These are phyloP conservation scores for Heliconius hermathena DNA, from an alignment of 1,140 invertebrate species.

Conservation along the genomic window DNA sequence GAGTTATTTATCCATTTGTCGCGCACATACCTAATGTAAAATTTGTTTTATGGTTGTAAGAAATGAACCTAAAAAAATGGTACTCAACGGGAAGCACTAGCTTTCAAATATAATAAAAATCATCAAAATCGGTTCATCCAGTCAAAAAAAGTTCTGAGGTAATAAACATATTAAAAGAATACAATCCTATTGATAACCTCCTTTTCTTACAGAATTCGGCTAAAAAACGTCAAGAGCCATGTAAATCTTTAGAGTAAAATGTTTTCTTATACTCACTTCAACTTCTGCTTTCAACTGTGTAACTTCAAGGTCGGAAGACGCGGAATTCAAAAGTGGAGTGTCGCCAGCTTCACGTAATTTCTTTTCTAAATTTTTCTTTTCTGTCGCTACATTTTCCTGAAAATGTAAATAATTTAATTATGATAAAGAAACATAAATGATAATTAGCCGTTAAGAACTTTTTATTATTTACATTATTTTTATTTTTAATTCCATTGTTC, in stretches of 20 bases:
- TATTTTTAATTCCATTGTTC: not conserved
- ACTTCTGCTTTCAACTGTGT: constrained; percentile 92
- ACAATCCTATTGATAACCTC: too few species aligned
- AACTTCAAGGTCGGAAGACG: constrained; percentile 91
- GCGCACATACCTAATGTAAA: too few species aligned
- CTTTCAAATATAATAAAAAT: too few species aligned
- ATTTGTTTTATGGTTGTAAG: too few species aligned
- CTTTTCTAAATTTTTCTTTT: constrained; percentile 91
- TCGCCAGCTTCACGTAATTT: constrained; percentile 87
- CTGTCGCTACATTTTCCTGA: constrained; percentile 89
- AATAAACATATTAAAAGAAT: too few species aligned
- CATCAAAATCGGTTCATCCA: too few species aligned
- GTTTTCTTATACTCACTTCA: constrained; percentile 82
- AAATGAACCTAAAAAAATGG: too few species aligned
- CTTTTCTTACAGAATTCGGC: too few species aligned
- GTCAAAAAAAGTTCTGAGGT: too few species aligned
- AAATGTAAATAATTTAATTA: constrained; percentile 19
- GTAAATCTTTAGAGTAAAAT: not conserved
- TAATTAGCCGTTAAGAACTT: not conserved
- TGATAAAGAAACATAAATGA: not conserved
- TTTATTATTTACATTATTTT: not conserved
- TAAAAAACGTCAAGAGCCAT: too few species aligned
- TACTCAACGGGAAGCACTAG: too few species aligned
- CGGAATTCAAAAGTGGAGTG: constrained; percentile 84
- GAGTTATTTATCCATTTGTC: too few species aligned